Percentiles rank a stretch among this genome's conserved stretches.
phyloP scores from a whole-genome alignment of 2,888 invertebrate genomes.

The Sericinus montela region DNA sequence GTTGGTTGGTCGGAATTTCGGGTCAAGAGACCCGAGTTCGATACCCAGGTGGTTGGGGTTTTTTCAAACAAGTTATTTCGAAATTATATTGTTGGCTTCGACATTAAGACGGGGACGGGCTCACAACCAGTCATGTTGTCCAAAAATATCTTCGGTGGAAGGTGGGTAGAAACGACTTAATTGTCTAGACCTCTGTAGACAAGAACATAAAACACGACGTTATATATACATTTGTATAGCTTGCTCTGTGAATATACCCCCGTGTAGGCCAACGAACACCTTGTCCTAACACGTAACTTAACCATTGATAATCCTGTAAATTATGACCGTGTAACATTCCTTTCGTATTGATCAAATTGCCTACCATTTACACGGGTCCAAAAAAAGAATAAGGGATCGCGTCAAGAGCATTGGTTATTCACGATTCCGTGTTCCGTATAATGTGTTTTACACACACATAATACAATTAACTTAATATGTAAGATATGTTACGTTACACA shows the following conservation, averaged over 20 bases:
- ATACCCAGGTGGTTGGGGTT: no score
- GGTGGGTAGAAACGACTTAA: no score
- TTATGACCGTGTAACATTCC: slow-evolving; percentile 32
- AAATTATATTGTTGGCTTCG: no score
- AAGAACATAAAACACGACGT: background rate
- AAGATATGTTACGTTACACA: no score
- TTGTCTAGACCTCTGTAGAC: background rate
- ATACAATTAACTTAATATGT: no score
- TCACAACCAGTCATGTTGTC: no score
- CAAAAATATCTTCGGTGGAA: no score
- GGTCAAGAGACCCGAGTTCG: no score
- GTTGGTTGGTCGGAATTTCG: no score
- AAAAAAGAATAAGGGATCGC: slow-evolving; percentile 10
- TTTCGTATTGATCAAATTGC: slow-evolving; percentile 25
- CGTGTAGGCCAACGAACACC: slow-evolving; percentile 1
- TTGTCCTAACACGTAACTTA: slow-evolving; percentile 21
- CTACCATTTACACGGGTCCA: slow-evolving; percentile 22
- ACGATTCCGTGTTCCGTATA: slow-evolving; percentile 9
- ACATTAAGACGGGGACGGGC: no score
- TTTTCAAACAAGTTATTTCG: no score
- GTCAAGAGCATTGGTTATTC: slow-evolving; percentile 1
- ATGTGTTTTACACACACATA: no score
- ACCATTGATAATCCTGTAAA: slow-evolving; percentile 36
- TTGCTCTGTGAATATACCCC: background rate
- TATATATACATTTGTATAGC: background rate